Evolutionary conservation across 2,113 vertebrate species (phyloP).

Genomic region (Leptosomus discolor): DNA sequence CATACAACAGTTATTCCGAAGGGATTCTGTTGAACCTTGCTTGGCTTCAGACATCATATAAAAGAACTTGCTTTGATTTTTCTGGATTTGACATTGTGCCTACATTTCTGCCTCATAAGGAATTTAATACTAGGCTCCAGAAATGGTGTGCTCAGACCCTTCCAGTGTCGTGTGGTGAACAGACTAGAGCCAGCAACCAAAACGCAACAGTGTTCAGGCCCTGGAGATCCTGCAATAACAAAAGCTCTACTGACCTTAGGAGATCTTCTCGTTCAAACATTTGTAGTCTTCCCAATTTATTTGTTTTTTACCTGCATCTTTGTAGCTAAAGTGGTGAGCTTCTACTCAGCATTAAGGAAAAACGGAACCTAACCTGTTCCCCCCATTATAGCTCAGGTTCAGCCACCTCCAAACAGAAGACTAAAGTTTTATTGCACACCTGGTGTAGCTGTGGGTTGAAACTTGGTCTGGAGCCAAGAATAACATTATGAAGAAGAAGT

Average conservation of each 20-base stretch:
- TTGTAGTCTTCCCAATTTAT: not conserved
- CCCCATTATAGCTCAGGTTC: not conserved
- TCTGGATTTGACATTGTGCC: not conserved
- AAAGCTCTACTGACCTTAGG: not conserved
- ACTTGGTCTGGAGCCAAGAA: not conserved
- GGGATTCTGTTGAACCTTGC: not conserved
- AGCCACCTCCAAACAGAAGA: not conserved
- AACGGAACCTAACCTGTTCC: not conserved
- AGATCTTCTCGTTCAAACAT: not conserved
- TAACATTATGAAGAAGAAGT: not conserved
- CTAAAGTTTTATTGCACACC: not conserved
- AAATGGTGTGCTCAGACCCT: not conserved
- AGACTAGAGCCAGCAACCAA: not conserved
- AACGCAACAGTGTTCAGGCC: not conserved
- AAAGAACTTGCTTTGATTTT: not conserved
- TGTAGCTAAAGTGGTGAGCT: not conserved
- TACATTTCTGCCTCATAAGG: not conserved
- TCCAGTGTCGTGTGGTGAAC: not conserved
- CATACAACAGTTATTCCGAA: not conserved
- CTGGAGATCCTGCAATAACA: not conserved
- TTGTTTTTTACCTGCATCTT: not conserved
- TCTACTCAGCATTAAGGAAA: not conserved
- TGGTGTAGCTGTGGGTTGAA: not conserved
- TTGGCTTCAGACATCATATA: not conserved
- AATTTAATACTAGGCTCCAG: not conserved